Evolutionary conservation across 2,113 vertebrate genomes (phyloP), one percentile per base, ranked within the genome.

Genomic region (Propithecus coquereli): DNA sequence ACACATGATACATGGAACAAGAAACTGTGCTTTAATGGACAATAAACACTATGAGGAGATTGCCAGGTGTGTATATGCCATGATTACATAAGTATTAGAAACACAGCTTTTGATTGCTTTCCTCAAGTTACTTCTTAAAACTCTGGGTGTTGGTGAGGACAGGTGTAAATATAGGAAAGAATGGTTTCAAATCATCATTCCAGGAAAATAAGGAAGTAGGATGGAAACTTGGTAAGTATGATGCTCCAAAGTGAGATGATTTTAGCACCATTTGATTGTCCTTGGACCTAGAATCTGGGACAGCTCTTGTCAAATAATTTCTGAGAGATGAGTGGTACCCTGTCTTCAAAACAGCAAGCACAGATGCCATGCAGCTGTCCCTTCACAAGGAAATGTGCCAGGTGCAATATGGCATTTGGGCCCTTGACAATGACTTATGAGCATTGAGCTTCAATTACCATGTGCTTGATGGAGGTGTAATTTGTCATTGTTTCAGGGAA

Each of bases 401-500:
- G 96, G 87, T 94, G 87, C 81, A 45, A 14, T 66, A 23, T 83
- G 82, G 87, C 91, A 79, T 50, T 50, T 45, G 92, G 94, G 84
- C 61, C 81, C 87, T 87, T 71, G 81, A 87, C 1, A 92, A 92
- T 95, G 96, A 97, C 95, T 87, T 94, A 94, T 92, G 95, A 94
- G 71, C 57, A 89, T 47, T 90, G 94, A 73, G 87, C 71, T 89
- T 97, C 68, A 82, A 22, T 95, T 93, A 87, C 71, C 77, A 32
- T 92, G 92, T 63, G 47, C 77, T 82, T 96, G 95, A 88, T 94
- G 37, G 83, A 97, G 84, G 88, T 92, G n/a, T 90, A 84, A 95
- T 95, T 95, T 92, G 80, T 96, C 88, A 83, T 85, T 87, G 45
- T 92, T 96, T 96, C 91, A 94, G 87, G 63, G 37, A 80, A 76